These are phyloP conservation scores for Apis cerana DNA, from an alignment of 1,140 invertebrate genomes.

Conservation along the genomic window DNA sequence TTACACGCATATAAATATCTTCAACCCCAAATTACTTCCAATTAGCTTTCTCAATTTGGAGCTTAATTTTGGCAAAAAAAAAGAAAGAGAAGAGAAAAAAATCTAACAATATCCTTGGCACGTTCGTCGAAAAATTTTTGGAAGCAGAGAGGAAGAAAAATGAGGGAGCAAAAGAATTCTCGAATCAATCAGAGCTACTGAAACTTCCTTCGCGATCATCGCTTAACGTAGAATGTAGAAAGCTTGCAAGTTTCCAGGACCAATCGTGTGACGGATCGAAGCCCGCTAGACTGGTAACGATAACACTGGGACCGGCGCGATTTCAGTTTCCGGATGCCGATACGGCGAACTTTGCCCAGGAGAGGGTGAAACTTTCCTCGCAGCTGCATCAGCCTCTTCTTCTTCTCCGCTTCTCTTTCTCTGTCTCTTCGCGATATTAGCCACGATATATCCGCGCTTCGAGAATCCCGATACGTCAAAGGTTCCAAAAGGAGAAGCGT, in stretches of 20 bases:
- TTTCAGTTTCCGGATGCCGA: constrained; percentile 24
- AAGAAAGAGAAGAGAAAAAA: too few relatives aligned
- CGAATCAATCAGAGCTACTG: constrained; percentile 12
- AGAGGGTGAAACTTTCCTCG: constrained; percentile 52
- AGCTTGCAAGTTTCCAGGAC: constrained; percentile 25
- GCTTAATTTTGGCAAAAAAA: too few relatives aligned
- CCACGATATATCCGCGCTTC: constrained; percentile 46
- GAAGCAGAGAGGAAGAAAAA: too few relatives aligned
- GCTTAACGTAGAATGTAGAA: neutral
- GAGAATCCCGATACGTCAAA: constrained; percentile 65
- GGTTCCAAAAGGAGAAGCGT: constrained; percentile 54
- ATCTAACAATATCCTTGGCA: too few relatives aligned
- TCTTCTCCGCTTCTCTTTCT: neutral
- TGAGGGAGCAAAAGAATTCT: too few relatives aligned
- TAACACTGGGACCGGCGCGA: constrained; percentile 19
- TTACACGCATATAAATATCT: neutral
- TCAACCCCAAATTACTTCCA: too few relatives aligned
- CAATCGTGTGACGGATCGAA: constrained; percentile 27
- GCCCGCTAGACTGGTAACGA: neutral
- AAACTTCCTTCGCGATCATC: constrained; percentile 22
- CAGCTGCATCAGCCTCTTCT: constrained; percentile 47
- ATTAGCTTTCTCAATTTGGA: too few relatives aligned
- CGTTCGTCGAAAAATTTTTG: too few relatives aligned
- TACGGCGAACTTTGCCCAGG: constrained; percentile 47
- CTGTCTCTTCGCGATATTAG: neutral